Base-by-base conservation (phyloP, 1,140 invertebrate genomes). In the Aleiodes sp. region DNA sequence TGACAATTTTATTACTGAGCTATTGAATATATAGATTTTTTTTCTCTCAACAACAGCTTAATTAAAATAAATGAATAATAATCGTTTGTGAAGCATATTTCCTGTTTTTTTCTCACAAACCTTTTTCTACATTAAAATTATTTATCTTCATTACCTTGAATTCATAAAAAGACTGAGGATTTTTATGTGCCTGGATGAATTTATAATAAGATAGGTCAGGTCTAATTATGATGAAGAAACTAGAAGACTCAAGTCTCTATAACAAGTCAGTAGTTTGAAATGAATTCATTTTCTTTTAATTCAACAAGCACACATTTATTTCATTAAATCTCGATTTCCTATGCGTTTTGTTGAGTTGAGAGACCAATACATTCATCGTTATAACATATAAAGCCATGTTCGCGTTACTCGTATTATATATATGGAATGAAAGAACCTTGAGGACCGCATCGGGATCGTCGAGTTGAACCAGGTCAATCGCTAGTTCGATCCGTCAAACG, bases 401-500 rank as follows among this genome's bases (percentile, higher is more conserved):
- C 24, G 28, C 28, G 24, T 24, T 9, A 9, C 24, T 56, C 24
- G 6, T 56, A 59, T 59, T 9, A 16, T 31, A 29, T 31, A 59
- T 59, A 26, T 33, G 46, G 46, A 52, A 24, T 52, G 46, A 52
- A 52, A 52, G 46, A 52, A 52, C 46, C 60, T 63, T 56, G 46
- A 64, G 29, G 43, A 62, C 61, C 67, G 41, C 29, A 41, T 52
- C 33, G 39, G 61, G 61, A 70, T 70, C 60, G 60, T 37, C 59
- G 41, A 69, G 43, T 46, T 59, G 61, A 70, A 62, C 65, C 67
- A 63, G 67, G 65, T 68, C 68, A 67, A 70, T 70, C 68, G 65
- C 65, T 56, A 65, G 69, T 76, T 76, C 73, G 71, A 74, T 74
- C 73, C 74, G 70, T 71, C 68, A 72, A 75, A 76, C 73, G 75